Base-by-base conservation (phyloP, 1,140 invertebrate species). In the Drosophila navojoa region DNA sequence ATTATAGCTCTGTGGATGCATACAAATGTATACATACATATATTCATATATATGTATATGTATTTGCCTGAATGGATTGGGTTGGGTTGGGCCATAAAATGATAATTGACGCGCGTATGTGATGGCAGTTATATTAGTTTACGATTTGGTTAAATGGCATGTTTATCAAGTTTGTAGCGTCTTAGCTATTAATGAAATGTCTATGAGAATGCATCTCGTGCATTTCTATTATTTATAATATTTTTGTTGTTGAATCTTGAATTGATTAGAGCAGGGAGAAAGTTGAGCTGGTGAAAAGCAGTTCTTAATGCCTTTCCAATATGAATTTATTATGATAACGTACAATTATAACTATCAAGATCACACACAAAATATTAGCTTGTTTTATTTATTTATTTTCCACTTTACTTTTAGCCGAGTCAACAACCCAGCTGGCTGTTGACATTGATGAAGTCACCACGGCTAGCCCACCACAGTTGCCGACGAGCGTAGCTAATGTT, bases 41-140 rank as follows among this genome's bases (percentile, higher is more conserved):
- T 54, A 62, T 40, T n/a, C 22, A 54, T 29, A 54, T 11, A 19
- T 38, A 25, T 15, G 1, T 60, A 53, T 35, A 13, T 49, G 47
- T 50, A 19, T 32, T 57, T 35, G 38, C 9, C 13, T 84, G 81
- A 84, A 84, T 85, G 81, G 62, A 62, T 69, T 69, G 68, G 58
- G 57, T 50, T n/a, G 25, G 27, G 67, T 27, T 45, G 59, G 62
- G 58, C 45, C 74, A 85, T 86, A 71, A 85, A 81, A 75, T 55
- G 67, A 38, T 60, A 59, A 61, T 55, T 61, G 59, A 63, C 66
- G 61, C 45, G 62, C 45, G 62, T 64, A 52, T 50, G 44, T 44
- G 64, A 52, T 70, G 73, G 81, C 59, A 77, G 63, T 69, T 69
- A 87, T 78, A 85, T 87, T 81, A 76, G 81, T 72, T 85, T 49